Evolutionary conservation across 2,113 vertebrate species (phyloP).

Genomic region (Notarius quadriscutis): DNA sequence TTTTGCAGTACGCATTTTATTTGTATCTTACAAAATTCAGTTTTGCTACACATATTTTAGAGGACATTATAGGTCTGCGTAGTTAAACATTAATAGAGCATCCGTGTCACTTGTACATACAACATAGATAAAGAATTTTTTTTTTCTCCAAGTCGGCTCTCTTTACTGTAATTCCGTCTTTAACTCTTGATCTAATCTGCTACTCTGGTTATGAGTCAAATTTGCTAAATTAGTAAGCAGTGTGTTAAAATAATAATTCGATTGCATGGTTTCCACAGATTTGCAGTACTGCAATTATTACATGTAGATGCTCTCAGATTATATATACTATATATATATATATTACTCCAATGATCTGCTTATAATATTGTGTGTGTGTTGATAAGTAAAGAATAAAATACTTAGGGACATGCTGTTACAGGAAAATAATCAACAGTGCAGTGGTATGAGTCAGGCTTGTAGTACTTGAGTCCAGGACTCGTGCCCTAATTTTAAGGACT

Average conservation of each 20-base stretch:
- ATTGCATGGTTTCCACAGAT: not conserved
- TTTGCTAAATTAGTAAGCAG: not conserved
- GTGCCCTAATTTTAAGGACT: too few relatives aligned
- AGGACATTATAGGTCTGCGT: not conserved
- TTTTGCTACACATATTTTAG: not conserved
- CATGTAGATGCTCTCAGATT: not conserved
- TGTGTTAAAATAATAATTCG: not conserved
- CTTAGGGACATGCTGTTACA: not conserved
- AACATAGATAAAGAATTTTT: not conserved
- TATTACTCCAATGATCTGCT: too few relatives aligned
- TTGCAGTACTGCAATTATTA: not conserved
- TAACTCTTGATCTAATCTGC: not conserved
- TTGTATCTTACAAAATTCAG: not conserved
- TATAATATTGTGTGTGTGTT: not conserved
- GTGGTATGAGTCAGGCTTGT: too few relatives aligned
- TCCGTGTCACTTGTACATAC: not conserved
- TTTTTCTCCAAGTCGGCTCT: not conserved
- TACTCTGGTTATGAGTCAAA: not conserved
- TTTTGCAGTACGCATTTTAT: not conserved
- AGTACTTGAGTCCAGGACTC: too few relatives aligned
- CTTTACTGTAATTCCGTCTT: not conserved
- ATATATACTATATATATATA: too few relatives aligned
- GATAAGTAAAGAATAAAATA: not conserved
- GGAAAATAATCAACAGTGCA: not conserved
- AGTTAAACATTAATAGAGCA: constrained; percentile 25